phyloP scores from a whole-genome alignment of 1,140 invertebrate genomes.

The Sycophaga agraensis region DNA sequence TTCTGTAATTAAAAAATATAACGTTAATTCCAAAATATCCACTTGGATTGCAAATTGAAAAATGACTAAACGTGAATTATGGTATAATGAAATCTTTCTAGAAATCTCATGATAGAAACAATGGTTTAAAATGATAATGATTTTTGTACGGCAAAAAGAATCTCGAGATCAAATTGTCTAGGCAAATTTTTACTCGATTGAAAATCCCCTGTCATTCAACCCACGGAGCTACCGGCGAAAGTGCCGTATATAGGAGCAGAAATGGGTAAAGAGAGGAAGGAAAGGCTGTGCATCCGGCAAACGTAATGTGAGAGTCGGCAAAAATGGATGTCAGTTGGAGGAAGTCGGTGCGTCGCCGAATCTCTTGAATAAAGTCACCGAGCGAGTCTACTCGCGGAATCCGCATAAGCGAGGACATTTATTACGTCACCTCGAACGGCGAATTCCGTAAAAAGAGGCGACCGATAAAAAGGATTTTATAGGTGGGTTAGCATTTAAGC shows the following conservation, averaged over 20 bases:
- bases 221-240: too few relatives aligned
- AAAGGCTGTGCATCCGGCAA: neutral
- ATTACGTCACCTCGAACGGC: neutral
- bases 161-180: too few relatives aligned
- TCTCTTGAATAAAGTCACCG: slow-evolving; percentile 9
- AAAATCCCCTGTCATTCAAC: too few relatives aligned
- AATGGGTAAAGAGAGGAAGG: neutral
- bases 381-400: neutral
- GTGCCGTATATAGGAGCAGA: neutral
- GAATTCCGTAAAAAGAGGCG: slow-evolving; percentile 2
- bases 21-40: too few relatives aligned
- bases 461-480: neutral
- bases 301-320: slow-evolving; percentile 20
- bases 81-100: too few relatives aligned
- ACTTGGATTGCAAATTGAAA: too few relatives aligned
- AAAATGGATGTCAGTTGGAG: slow-evolving; percentile 18
- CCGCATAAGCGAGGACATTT: slow-evolving; percentile 6
- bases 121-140: too few relatives aligned
- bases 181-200: too few relatives aligned
- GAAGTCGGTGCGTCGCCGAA: neutral
- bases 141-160: too few relatives aligned
- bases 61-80: too few relatives aligned
- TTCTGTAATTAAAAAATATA: slow-evolving; percentile 63
- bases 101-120: too few relatives aligned
- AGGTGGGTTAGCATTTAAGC: neutral